Conservation (phyloP, 2,797 vertebrate genomes). For the Chelmon rostratus region DNA sequence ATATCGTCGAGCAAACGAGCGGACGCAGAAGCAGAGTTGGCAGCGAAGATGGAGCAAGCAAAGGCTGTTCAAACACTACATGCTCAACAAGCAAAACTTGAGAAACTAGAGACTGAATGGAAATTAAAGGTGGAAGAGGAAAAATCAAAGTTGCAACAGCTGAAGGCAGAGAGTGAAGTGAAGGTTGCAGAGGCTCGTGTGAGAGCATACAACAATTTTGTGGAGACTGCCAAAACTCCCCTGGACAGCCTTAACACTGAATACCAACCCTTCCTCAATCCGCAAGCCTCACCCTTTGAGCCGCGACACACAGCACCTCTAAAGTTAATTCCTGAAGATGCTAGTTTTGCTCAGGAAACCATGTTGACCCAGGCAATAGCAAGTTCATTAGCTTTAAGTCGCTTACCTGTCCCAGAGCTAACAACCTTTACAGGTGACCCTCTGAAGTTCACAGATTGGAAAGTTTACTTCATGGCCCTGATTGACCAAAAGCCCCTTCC, state of each 20-base stretch:
- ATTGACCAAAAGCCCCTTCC: conserved; percentile 25
- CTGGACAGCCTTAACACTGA: background rate
- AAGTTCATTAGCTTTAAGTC: conserved; percentile 9
- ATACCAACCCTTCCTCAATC: background rate
- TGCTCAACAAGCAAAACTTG: conserved; percentile 19
- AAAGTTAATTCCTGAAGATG: background rate
- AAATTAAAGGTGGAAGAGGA: conserved; percentile 33
- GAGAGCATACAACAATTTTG: conserved; percentile 12
- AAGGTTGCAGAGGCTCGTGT: conserved; percentile 35
- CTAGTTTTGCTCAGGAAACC: background rate
- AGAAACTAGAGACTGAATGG: conserved; percentile 48
- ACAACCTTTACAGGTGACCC: conserved; percentile 23
- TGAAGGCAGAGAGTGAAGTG: conserved; percentile 15
- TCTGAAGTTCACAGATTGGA: conserved; percentile 52
- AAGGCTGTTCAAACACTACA: conserved; percentile 34
- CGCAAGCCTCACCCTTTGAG: background rate
- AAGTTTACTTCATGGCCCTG: conserved; percentile 36
- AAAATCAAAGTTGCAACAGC: background rate
- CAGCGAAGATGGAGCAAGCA: conserved; percentile 41
- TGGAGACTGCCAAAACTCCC: background rate
- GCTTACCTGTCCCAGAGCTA: conserved; percentile 32
- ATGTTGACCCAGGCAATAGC: conserved; percentile 18
- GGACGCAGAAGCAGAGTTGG: conserved; percentile 43
- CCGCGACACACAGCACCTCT: rapidly evolving
- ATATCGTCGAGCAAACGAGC: conserved; percentile 6